A percentile compares a stretch with the other conserved stretches of the same genome.
Evolutionary conservation across 2,888 invertebrate species (phyloP).

Genomic region (Coronaproctus castanopsis): DNA sequence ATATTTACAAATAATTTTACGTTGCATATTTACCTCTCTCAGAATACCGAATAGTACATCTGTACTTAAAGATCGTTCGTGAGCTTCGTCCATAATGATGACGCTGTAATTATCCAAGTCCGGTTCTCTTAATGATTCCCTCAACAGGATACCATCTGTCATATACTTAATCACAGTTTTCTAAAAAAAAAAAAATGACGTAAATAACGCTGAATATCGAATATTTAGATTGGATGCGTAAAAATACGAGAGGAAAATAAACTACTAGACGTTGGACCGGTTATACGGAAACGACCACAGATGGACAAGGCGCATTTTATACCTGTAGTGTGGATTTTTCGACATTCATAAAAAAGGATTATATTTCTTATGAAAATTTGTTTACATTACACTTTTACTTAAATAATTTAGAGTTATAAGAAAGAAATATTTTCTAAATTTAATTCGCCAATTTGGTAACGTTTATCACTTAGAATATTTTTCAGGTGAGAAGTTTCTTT

Average conservation of each 20-base stretch:
- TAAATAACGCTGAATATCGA: background rate
- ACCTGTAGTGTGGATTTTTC: too few relatives aligned
- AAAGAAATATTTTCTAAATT: too few relatives aligned
- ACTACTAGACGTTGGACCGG: background rate
- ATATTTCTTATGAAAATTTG: too few relatives aligned
- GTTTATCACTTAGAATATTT: too few relatives aligned
- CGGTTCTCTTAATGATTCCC: slow-evolving; percentile 88
- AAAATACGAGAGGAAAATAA: background rate
- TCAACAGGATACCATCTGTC: slow-evolving; percentile 94
- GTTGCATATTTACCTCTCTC: slow-evolving; percentile 65
- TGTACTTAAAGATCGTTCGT: slow-evolving; percentile 91
- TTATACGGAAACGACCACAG: background rate
- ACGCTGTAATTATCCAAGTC: slow-evolving; percentile 95
- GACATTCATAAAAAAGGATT: too few relatives aligned
- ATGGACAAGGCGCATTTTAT: too few relatives aligned
- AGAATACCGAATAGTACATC: slow-evolving; percentile 93
- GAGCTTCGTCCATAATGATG: slow-evolving; percentile 99
- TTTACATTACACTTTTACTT: too few relatives aligned
- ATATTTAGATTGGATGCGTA: background rate
- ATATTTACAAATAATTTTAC: too few relatives aligned
- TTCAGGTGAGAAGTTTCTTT: too few relatives aligned
- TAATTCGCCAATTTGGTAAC: too few relatives aligned
- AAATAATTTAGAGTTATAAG: too few relatives aligned
- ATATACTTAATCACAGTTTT: slow-evolving; percentile 89
- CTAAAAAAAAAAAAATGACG: slow-evolving; percentile 15